Base-by-base conservation (phyloP, 2,888 invertebrate species). In the Ariolimax columbianus region DNA sequence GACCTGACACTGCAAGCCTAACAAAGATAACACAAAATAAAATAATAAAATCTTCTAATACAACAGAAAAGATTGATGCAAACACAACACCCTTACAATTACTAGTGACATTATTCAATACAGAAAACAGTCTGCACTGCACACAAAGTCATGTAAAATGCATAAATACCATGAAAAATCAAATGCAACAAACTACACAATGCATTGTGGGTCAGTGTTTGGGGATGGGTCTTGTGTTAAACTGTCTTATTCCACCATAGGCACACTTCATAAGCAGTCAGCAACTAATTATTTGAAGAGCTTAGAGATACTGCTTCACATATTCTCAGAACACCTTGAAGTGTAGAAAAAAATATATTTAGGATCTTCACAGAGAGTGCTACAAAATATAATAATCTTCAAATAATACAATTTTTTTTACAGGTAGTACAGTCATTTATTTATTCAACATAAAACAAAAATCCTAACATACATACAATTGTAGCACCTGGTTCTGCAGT, bases 91-190 rank as follows among this genome's bases (percentile, higher is more conserved):
- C n/a, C 68, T 43, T 43, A 43, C 80, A 55, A n/a, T 26, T 72
- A 0, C 70, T 51, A 51, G 70, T 36, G 19, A 72, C n/a, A 72
- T 38, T 51, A 47, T 19, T 47, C 36, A 26, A 72, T 19, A 55
- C 30, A 47, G 40, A 17, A 36, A 81, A 81, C 72, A 81, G 59
- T 70, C 55, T 47, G 36, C 70, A 81, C 55, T 81, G 81, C 81
- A 81, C 70, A 81, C 72, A 51, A 30, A 36, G 72, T 70, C 81
- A 14, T 72, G 55, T n/a, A 81, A 66, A 55, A 55, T 72, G 51
- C 72, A 81, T 47, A 72, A 59, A 78, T 26, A n/a, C 63, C 59
- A 38, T 14, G 26, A 63, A 55, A 51, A 36, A 47, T 36, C 55
- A 51, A 51, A 59, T 36, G 30, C 40, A 78, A 9, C 23, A 36